A percentile compares a stretch with the other conserved stretches of the same genome.
These are phyloP conservation scores for Alfaro cultratus DNA, from an alignment of 2,797 vertebrate species.

Conservation along the genomic window DNA sequence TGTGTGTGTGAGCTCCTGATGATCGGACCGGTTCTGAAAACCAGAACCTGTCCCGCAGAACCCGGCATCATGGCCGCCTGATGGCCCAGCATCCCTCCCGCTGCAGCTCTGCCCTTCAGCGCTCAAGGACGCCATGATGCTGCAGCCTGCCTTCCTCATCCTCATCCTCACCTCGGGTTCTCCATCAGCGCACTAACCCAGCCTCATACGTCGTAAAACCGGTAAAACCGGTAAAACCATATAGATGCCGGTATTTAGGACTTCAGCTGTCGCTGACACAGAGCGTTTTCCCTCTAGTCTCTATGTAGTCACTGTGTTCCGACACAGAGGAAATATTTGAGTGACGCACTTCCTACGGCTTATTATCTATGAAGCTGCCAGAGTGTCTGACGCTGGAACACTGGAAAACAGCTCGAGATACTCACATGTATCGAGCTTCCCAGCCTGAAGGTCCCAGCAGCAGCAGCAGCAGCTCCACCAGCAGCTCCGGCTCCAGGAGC, in stretches of 20 bases:
- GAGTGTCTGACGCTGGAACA: background rate
- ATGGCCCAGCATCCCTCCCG: conserved; percentile 45
- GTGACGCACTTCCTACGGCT: background rate
- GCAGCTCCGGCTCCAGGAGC: background rate
- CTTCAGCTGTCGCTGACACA: background rate
- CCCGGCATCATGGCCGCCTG: background rate
- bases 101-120: conserved; percentile 71
- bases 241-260: background rate
- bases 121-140: conserved; percentile 79
- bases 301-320: too few species aligned
- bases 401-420: background rate
- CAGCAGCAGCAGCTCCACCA: too few species aligned
- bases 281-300: too few species aligned
- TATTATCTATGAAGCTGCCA: background rate
- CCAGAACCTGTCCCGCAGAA: background rate
- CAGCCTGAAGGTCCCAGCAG: background rate
- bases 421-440: background rate
- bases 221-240: background rate
- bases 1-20: background rate
- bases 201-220: background rate
- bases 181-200: background rate
- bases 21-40: background rate
- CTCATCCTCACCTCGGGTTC: background rate
- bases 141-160: conserved; percentile 2
- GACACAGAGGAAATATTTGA: background rate